Conservation (phyloP, 2,888 invertebrate genomes). For the Calliphora vomitoria region DNA sequence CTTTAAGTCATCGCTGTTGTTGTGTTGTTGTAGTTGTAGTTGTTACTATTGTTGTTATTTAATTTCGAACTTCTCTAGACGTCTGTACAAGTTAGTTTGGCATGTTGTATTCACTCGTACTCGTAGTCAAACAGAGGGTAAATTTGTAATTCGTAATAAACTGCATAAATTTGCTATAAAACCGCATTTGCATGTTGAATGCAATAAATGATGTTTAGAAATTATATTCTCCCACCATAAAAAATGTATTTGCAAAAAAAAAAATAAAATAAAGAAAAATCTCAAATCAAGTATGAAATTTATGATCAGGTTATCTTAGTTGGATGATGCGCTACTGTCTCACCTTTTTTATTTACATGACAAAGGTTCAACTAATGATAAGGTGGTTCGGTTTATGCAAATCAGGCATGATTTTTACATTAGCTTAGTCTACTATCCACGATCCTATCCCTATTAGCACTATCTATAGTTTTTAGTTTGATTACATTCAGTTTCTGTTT, state of each 20-base stretch:
- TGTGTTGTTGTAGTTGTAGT: slow-evolving; percentile 65
- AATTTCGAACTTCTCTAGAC: slow-evolving; percentile 50
- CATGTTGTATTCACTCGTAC: not conserved
- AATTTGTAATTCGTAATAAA: slow-evolving; percentile 59
- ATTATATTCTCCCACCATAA: slow-evolving; percentile 69
- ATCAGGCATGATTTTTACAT: no score
- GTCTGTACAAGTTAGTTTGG: not conserved
- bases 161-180: slow-evolving; percentile 63
- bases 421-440: no score
- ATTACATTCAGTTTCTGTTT: no score
- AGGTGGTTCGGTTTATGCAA: no score
- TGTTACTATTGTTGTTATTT: slow-evolving; percentile 9
- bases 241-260: slow-evolving; percentile 31
- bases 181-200: slow-evolving; percentile 70
- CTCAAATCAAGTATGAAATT: slow-evolving; percentile 29
- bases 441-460: no score
- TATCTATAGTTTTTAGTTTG: no score
- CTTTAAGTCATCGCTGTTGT: slow-evolving; percentile 61
- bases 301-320: slow-evolving; percentile 39
- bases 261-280: not conserved
- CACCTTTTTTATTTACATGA: no score
- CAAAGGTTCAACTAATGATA: no score
- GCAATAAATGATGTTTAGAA: slow-evolving; percentile 63
- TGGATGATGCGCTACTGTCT: not conserved
- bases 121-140: slow-evolving; percentile 23